Conservation (phyloP, 2,113 vertebrate species). For the Catagonus wagneri region DNA sequence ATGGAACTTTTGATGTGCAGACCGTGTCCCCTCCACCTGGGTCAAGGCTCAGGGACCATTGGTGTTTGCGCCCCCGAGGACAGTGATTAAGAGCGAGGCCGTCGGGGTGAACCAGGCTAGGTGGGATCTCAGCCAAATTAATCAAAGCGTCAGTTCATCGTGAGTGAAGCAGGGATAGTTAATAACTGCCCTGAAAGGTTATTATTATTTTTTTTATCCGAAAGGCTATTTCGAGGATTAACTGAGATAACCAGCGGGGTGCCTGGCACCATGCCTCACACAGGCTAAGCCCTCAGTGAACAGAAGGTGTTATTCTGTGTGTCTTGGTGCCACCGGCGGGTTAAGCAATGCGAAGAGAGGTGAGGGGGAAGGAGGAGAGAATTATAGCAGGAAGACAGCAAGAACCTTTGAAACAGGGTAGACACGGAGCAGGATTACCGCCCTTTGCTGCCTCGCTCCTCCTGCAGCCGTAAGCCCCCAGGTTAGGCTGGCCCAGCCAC, state of each 20-base stretch:
- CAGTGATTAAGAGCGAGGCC: background rate
- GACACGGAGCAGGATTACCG: background rate
- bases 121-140: background rate
- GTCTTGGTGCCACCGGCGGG: background rate
- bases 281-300: background rate
- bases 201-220: background rate
- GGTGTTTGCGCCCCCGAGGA: background rate
- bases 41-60: background rate
- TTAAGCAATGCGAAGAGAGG: background rate
- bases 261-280: background rate
- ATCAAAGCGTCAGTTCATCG: background rate
- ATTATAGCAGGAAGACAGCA: background rate
- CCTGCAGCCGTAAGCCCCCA: accelerated
- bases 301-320: background rate
- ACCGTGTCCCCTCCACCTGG: background rate
- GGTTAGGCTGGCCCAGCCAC: background rate
- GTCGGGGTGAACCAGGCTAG: background rate
- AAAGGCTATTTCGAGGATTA: background rate
- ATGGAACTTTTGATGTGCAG: background rate
- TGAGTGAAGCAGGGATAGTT: no score
- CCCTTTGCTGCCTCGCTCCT: background rate
- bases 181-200: background rate
- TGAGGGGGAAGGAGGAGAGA: background rate
- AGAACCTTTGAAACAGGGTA: background rate
- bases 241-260: background rate